phyloP scores from a whole-genome alignment of 2,888 invertebrate genomes.

The Acleris laterana region DNA sequence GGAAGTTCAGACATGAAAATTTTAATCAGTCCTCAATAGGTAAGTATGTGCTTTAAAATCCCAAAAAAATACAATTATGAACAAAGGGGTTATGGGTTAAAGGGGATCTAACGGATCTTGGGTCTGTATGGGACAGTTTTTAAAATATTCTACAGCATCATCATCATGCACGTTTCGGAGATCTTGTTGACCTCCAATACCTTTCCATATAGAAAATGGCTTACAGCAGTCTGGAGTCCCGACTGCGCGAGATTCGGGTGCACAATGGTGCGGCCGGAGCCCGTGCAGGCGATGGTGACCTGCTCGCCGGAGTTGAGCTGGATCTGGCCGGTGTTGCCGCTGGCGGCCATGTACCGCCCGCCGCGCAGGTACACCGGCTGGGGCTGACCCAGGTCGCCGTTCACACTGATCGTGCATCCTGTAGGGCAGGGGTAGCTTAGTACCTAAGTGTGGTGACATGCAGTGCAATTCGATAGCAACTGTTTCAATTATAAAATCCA shows the following conservation, averaged over 20 bases:
- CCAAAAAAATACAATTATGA: too few relatives aligned
- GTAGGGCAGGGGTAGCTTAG: constrained; percentile 12
- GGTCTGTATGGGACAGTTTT: too few relatives aligned
- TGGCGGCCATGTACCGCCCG: constrained; percentile 58
- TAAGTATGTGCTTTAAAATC: too few relatives aligned
- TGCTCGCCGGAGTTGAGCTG: constrained; percentile 60
- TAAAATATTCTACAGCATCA: too few relatives aligned
- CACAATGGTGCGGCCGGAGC: constrained; percentile 58
- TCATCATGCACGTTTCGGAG: too few relatives aligned
- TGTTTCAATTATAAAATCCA: neutral
- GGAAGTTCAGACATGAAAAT: too few relatives aligned
- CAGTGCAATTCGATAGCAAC: neutral
- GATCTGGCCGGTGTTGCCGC: constrained; percentile 64
- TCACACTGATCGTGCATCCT: constrained; percentile 76
- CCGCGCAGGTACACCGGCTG: constrained; percentile 85
- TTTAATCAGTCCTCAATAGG: too few relatives aligned
- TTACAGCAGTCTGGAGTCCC: constrained; percentile 56
- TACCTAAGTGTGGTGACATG: too few relatives aligned
- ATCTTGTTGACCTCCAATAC: too few relatives aligned
- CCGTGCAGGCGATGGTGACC: constrained; percentile 65
- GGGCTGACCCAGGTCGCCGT: constrained; percentile 80
- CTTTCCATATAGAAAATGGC: constrained; percentile 38
- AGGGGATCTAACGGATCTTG: too few relatives aligned
- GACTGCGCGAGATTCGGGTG: constrained; percentile 60
- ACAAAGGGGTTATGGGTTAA: too few relatives aligned